A percentile compares a stretch with the other conserved stretches of the same genome.
Conservation (phyloP, 2,888 invertebrate genomes). For the Acanthococcus lagerstroemiae region DNA sequence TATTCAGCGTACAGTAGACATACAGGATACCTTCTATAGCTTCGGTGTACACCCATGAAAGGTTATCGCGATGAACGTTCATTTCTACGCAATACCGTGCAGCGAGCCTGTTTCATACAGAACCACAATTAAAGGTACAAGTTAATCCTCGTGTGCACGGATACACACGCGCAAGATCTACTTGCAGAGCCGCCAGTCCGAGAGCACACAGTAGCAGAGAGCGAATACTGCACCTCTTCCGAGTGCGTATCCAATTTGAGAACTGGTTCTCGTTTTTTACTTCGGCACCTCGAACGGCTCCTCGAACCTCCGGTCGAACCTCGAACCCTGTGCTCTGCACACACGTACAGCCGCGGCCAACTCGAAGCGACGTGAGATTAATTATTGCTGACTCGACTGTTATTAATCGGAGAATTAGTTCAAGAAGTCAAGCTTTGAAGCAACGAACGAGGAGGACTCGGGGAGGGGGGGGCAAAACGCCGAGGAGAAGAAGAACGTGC, state of each 20-base stretch:
- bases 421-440: slow-evolving; percentile 15
- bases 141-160: slow-evolving; percentile 16
- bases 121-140: slow-evolving; percentile 10
- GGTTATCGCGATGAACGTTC: not conserved
- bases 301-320: not conserved
- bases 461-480: too few relatives aligned
- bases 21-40: too few relatives aligned
- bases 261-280: slow-evolving; percentile 15
- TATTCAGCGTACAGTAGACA: too few relatives aligned
- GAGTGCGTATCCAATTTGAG: slow-evolving; percentile 20
- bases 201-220: not conserved
- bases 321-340: not conserved
- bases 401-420: slow-evolving; percentile 25
- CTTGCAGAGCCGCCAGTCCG: not conserved
- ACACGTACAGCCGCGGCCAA: not conserved
- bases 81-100: not conserved
- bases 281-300: not conserved
- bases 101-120: slow-evolving; percentile 2
- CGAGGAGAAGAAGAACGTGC: too few relatives aligned
- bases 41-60: not conserved
- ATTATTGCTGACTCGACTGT: slow-evolving; percentile 24
- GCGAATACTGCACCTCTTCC: slow-evolving; percentile 22
- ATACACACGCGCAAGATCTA: not conserved
- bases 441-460: not conserved
- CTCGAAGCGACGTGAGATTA: slow-evolving; percentile 16